Percentiles rank a stretch among this genome's conserved stretches.
phyloP scores from a whole-genome alignment of 2,888 invertebrate genomes.

The Acleris laterana region DNA sequence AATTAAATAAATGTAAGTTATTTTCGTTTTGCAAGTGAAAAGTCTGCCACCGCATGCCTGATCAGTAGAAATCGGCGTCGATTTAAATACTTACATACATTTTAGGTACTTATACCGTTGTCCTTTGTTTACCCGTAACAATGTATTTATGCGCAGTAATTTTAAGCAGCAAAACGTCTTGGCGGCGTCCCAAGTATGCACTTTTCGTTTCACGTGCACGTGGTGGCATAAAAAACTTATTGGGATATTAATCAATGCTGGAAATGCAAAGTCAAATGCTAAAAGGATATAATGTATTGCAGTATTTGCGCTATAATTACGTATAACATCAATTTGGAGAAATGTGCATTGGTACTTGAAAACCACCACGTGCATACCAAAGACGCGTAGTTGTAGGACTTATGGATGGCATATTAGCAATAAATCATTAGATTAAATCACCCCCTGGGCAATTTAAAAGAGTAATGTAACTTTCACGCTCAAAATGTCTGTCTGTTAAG shows the following conservation, averaged over 20 bases:
- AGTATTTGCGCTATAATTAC: no score
- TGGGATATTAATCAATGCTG: slow-evolving; percentile 4
- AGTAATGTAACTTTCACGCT: slow-evolving; percentile 71
- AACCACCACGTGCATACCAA: no score
- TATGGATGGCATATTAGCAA: no score
- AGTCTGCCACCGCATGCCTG: slow-evolving; percentile 64
- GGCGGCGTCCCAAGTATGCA: slow-evolving; percentile 19
- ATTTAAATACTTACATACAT: slow-evolving; percentile 66
- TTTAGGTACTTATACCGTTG: slow-evolving; percentile 54
- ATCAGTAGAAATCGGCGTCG: slow-evolving; percentile 77
- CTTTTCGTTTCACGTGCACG: slow-evolving; percentile 8
- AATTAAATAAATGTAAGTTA: slow-evolving; percentile 34
- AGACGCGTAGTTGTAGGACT: no score
- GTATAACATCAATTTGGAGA: no score
- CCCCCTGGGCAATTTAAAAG: slow-evolving; percentile 40
- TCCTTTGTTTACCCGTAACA: slow-evolving; percentile 30
- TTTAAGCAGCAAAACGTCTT: slow-evolving; percentile 12
- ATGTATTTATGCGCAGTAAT: slow-evolving; percentile 24
- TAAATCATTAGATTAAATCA: not conserved
- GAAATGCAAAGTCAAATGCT: not conserved
- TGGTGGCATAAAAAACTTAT: slow-evolving; percentile 9
- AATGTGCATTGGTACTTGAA: no score
- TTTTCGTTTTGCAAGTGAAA: slow-evolving; percentile 69
- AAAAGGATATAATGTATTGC: no score
- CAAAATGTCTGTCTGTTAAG: slow-evolving; percentile 67